Percentiles rank a stretch among this genome's conserved stretches.
Evolutionary conservation across 2,113 vertebrate genomes (phyloP).

Genomic region (Sinocyclocheilus anophthalmus): DNA sequence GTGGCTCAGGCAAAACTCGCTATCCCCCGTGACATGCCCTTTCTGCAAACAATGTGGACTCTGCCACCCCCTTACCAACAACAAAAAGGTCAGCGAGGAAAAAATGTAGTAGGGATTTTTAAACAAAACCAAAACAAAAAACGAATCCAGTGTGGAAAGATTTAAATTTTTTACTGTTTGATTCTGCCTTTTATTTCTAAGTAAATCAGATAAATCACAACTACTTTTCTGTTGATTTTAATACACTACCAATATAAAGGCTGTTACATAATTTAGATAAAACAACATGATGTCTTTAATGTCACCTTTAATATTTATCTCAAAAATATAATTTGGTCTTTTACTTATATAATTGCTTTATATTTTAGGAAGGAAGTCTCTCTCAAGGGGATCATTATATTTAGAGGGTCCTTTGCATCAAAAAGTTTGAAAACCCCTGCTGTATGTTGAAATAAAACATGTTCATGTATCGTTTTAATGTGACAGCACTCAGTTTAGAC

Average conservation of each 20-base stretch:
- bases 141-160: neutral
- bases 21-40: no score
- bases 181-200: neutral
- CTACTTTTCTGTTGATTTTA: neutral
- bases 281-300: neutral
- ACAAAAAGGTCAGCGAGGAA: no score
- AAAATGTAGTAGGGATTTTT: no score
- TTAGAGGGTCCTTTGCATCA: neutral
- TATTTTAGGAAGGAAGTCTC: neutral
- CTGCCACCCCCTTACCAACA: no score
- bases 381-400: neutral
- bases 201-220: neutral
- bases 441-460: neutral
- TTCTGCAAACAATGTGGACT: no score
- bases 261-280: neutral
- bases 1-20: no score
- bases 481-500: neutral
- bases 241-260: neutral
- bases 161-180: neutral
- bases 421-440: neutral
- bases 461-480: neutral
- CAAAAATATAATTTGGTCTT: neutral
- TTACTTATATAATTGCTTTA: neutral
- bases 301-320: neutral
- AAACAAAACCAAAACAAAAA: neutral